These are phyloP conservation scores for Dreissena rostriformis DNA, from an alignment of 1,140 invertebrate species.

Conservation along the genomic window DNA sequence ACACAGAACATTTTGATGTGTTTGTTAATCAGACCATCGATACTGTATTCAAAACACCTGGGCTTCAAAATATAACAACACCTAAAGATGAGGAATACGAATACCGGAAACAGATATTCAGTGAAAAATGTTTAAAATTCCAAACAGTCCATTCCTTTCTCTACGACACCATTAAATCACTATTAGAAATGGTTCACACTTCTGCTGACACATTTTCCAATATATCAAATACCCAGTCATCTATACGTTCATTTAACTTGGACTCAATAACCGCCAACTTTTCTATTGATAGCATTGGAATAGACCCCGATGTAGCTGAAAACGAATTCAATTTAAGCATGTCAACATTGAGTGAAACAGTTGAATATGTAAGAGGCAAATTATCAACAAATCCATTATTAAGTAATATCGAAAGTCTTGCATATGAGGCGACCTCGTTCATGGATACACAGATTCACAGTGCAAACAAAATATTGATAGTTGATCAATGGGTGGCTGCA, in stretches of 20 bases:
- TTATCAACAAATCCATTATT: constrained; percentile 16
- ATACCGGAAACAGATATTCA: neutral
- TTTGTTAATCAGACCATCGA: neutral
- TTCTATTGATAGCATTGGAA: neutral
- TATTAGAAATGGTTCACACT: neutral
- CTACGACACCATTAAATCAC: too few relatives aligned
- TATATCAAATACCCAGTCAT: neutral
- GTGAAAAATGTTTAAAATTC: neutral
- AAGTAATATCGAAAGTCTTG: neutral
- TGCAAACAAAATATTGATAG: constrained; percentile 11
- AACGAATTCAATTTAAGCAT: constrained; percentile 1
- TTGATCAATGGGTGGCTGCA: constrained; percentile 20
- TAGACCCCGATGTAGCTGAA: neutral
- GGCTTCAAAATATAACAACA: neutral
- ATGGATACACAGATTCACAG: constrained; percentile 3
- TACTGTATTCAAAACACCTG: neutral
- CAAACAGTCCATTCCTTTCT: neutral
- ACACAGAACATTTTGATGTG: constrained; percentile 4
- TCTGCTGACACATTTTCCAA: neutral
- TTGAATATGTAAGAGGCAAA: neutral
- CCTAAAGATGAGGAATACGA: constrained; percentile 1
- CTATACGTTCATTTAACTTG: neutral
- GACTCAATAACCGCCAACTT: neutral
- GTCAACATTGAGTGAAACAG: neutral
- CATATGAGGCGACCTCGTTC: neutral